Evolutionary conservation across 2,113 vertebrate species (phyloP).

Genomic region (Oncorhynchus tshawytscha): DNA sequence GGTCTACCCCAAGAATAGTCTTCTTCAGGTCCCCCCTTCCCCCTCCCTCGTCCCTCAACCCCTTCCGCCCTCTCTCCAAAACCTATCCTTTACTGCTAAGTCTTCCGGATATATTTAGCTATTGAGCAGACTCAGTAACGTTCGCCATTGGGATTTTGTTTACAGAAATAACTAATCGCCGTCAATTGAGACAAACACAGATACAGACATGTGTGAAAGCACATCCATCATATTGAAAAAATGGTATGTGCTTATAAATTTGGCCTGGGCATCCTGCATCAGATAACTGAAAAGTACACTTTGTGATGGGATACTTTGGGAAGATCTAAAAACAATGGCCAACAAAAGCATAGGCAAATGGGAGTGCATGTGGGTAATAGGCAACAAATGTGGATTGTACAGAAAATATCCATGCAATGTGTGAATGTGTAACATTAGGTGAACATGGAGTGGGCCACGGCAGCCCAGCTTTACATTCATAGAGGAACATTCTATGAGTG

Average conservation of each 20-base stretch:
- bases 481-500: too few species aligned
- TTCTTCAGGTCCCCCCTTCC: conserved; percentile 45
- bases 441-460: too few species aligned
- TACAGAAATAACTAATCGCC: neutral
- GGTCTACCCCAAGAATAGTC: conserved; percentile 58
- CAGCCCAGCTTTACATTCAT: too few species aligned
- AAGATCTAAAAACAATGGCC: too few species aligned
- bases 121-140: conserved; percentile 1
- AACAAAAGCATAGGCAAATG: too few species aligned
- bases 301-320: too few species aligned
- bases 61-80: neutral
- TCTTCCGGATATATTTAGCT: conserved; percentile 6
- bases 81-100: neutral
- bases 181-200: neutral
- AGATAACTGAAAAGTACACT: neutral
- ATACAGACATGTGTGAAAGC: neutral
- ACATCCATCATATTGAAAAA: neutral
- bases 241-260: neutral
- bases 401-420: too few species aligned
- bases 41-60: conserved; percentile 31
- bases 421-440: too few species aligned
- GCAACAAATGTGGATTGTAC: too few species aligned
- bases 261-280: neutral
- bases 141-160: conserved; percentile 3
- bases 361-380: too few species aligned